A percentile compares a stretch with the other conserved stretches of the same genome.
Conservation (phyloP, 2,797 vertebrate species). For the Heterohyrax brucei region DNA sequence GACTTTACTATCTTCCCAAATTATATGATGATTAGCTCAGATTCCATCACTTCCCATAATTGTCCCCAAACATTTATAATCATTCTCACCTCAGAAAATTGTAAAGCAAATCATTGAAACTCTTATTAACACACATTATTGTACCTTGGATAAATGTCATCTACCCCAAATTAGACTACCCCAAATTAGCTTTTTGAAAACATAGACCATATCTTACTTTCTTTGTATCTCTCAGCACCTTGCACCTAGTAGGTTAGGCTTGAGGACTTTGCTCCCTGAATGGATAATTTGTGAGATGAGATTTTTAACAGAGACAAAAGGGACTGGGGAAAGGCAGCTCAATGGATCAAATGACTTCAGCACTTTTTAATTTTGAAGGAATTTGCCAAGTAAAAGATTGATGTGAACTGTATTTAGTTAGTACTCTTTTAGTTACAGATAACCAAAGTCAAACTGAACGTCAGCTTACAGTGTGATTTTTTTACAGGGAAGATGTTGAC, state of each 20-base stretch:
- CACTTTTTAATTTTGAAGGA: conserved; percentile 24
- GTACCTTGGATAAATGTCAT: neutral
- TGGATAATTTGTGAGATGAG: neutral
- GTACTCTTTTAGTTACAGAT: neutral
- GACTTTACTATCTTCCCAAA: neutral
- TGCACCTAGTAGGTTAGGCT: neutral
- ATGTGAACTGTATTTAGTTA: conserved; percentile 5
- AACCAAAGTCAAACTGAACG: conserved; percentile 31
- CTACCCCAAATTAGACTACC: neutral
- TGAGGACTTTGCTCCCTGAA: neutral
- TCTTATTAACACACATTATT: neutral
- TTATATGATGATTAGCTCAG: neutral
- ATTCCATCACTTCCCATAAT: conserved; percentile 11
- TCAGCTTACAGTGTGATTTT: conserved; percentile 44
- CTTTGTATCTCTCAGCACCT: neutral
- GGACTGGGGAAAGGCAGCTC: neutral
- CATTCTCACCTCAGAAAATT: neutral
- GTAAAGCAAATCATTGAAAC: neutral
- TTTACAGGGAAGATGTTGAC: conserved; percentile 1
- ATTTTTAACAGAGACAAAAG: neutral
- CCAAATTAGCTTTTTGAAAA: conserved; percentile 35
- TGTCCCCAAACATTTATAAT: neutral
- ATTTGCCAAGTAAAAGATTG: conserved; percentile 10
- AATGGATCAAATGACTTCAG: neutral
- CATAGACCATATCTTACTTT: neutral